phyloP scores from a whole-genome alignment of 2,888 invertebrate genomes.

The Tolmerus cingulatus region DNA sequence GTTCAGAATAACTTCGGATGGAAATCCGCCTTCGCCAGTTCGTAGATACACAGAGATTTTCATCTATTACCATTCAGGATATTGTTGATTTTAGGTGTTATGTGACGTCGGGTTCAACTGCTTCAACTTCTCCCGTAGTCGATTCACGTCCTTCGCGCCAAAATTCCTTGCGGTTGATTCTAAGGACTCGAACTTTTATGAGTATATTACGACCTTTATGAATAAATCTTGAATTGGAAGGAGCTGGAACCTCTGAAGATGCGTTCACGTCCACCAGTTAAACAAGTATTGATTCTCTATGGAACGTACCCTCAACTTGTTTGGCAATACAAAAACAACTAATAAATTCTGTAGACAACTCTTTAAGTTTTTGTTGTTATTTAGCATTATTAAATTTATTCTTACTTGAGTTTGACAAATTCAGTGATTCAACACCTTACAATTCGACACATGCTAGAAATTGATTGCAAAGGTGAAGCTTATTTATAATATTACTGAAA shows the following conservation, averaged over 20 bases:
- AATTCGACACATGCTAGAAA: too few relatives aligned
- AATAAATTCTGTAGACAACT: too few relatives aligned
- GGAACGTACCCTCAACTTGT: neutral
- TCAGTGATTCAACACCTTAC: too few relatives aligned
- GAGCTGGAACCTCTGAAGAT: neutral
- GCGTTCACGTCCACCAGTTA: neutral
- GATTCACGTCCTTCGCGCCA: neutral
- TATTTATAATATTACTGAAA: too few relatives aligned
- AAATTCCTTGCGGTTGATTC: neutral
- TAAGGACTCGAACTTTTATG: neutral
- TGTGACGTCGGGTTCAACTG: neutral
- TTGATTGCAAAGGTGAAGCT: too few relatives aligned
- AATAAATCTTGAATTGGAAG: neutral
- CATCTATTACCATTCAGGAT: neutral
- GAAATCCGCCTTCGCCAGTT: neutral
- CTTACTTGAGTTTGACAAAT: too few relatives aligned
- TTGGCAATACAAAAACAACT: neutral
- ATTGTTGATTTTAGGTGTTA: conserved; percentile 33
- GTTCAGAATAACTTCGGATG: conserved; percentile 27
- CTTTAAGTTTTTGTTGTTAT: too few relatives aligned
- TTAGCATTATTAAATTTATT: too few relatives aligned
- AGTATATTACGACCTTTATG: neutral
- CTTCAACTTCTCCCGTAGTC: neutral
- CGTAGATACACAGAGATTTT: conserved; percentile 7
- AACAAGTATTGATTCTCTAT: neutral